Evolutionary conservation across 2,113 vertebrate genomes (phyloP).

Genomic region (Ailuropoda melanoleuca): DNA sequence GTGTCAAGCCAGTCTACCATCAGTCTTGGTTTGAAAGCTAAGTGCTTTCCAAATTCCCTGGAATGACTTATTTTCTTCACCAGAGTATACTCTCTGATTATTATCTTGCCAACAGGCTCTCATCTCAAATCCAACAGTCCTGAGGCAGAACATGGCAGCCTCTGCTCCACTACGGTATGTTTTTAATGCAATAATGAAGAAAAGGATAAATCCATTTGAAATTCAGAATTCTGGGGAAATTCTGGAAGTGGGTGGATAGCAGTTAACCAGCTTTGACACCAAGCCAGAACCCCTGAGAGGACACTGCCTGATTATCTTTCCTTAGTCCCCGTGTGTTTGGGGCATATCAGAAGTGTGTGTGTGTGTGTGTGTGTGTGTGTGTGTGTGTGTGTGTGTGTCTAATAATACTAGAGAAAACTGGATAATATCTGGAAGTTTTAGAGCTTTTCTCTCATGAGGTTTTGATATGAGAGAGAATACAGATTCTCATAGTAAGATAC

Average conservation of each 20-base stretch:
- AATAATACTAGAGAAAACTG: neutral
- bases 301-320: neutral
- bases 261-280: neutral
- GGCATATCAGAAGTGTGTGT: neutral
- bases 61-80: neutral
- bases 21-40: neutral
- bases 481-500: neutral
- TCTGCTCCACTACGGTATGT: neutral
- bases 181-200: neutral
- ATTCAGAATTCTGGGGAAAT: conserved; percentile 16
- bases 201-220: neutral
- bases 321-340: neutral
- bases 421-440: neutral
- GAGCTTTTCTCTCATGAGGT: neutral
- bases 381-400: neutral
- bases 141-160: neutral
- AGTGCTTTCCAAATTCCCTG: neutral
- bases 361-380: neutral
- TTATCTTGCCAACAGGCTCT: neutral
- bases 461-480: neutral
- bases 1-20: neutral
- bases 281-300: neutral
- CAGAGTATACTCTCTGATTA: neutral
- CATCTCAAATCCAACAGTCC: neutral
- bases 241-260: neutral